A percentile compares a stretch with the other conserved stretches of the same genome.
phyloP scores from a whole-genome alignment of 1,140 invertebrate genomes.

The Cataglyphis hispanica region DNA sequence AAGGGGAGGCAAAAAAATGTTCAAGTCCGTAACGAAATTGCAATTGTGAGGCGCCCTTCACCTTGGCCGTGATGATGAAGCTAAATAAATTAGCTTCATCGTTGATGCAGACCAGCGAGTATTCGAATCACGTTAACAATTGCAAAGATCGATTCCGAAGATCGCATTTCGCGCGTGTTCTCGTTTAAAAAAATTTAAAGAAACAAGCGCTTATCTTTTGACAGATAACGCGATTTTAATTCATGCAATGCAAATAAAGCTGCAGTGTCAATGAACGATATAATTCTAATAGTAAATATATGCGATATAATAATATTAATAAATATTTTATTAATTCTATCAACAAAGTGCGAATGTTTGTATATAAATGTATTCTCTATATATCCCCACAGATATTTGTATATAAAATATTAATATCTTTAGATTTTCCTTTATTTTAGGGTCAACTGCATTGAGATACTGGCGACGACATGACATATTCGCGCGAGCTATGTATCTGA shows the following conservation, averaged over 20 bases:
- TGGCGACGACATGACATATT: background rate
- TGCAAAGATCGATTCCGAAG: background rate
- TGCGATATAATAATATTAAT: background rate
- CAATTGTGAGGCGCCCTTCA: constrained; percentile 75
- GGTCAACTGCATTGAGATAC: background rate
- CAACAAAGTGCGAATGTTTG: background rate
- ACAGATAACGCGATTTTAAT: background rate
- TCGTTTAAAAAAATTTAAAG: background rate
- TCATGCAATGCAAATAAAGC: background rate
- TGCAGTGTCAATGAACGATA: no score
- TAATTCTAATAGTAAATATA: no score
- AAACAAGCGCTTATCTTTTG: background rate
- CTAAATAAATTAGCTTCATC: constrained; percentile 74
- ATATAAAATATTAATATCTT: no score
- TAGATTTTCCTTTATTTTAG: background rate
- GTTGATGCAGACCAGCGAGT: constrained; percentile 29
- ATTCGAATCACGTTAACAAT: background rate
- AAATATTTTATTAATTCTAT: background rate
- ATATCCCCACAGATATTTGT: no score
- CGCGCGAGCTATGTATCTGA: background rate
- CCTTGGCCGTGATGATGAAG: constrained; percentile 76
- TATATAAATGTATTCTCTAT: no score
- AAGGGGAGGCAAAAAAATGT: constrained; percentile 30
- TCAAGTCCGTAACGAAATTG: constrained; percentile 51
- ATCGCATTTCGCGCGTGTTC: background rate